Percentiles rank a stretch among this genome's conserved stretches.
phyloP scores from a whole-genome alignment of 2,797 vertebrate genomes.

The Myotis vivesi region DNA sequence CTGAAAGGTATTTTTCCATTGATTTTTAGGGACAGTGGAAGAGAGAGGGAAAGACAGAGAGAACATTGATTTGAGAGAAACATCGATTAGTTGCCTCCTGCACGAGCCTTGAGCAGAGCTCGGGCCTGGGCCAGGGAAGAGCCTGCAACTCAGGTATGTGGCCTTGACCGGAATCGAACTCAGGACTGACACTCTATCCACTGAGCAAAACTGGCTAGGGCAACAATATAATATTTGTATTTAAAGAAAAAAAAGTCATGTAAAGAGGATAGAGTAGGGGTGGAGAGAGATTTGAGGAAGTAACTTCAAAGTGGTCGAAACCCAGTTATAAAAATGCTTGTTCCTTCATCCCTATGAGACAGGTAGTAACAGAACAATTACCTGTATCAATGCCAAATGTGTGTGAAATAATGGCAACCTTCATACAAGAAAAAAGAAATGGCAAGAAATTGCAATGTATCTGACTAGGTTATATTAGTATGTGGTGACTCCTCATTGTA shows the following conservation, averaged over 20 bases:
- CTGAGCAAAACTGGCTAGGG: too few species aligned
- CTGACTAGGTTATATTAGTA: slow-evolving; percentile 64
- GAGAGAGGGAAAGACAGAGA: too few species aligned
- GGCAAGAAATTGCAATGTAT: slow-evolving; percentile 71
- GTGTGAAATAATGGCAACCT: slow-evolving; percentile 74
- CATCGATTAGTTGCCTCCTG: too few species aligned
- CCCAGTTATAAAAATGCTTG: not conserved
- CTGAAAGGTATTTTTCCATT: too few species aligned
- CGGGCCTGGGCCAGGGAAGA: too few species aligned
- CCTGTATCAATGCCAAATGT: slow-evolving; percentile 72
- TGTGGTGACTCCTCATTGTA: slow-evolving; percentile 54
- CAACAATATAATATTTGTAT: slow-evolving; percentile 60
- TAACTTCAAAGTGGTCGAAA: slow-evolving; percentile 28
- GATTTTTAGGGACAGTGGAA: too few species aligned
- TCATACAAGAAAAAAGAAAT: slow-evolving; percentile 66
- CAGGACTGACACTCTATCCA: too few species aligned
- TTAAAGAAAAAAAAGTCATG: slow-evolving; percentile 53
- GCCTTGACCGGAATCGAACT: too few species aligned
- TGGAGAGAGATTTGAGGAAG: slow-evolving; percentile 20
- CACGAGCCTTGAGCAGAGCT: too few species aligned
- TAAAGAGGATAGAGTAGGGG: slow-evolving; percentile 9
- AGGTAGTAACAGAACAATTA: slow-evolving; percentile 66
- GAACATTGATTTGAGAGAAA: too few species aligned
- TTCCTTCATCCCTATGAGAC: slow-evolving; percentile 53
- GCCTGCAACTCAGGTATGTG: too few species aligned